phyloP scores from a whole-genome alignment of 2,888 invertebrate genomes.

The Eupithecia abbreviata region DNA sequence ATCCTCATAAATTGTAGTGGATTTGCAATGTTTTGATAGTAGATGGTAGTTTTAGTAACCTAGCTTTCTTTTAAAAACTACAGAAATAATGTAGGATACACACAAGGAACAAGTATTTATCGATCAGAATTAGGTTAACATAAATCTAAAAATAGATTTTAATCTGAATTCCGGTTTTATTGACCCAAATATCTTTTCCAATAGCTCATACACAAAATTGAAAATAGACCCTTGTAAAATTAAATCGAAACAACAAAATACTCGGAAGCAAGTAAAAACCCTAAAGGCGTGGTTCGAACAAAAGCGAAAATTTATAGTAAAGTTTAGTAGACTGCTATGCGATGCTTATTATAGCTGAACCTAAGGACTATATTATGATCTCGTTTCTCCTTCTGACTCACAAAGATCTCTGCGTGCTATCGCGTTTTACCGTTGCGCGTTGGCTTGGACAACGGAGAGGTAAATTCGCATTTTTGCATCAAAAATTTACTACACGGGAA shows the following conservation, averaged over 20 bases:
- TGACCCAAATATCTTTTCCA: conserved; percentile 19
- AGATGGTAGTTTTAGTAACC: no score
- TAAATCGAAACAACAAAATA: conserved; percentile 39
- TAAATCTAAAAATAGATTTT: background rate
- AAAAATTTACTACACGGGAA: no score
- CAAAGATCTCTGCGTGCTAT: no score
- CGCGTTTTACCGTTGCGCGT: no score
- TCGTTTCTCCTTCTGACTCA: no score
- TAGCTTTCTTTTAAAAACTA: background rate
- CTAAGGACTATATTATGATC: background rate
- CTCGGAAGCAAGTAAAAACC: conserved; percentile 28
- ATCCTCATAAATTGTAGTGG: background rate
- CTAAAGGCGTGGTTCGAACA: conserved; percentile 18
- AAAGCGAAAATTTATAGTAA: background rate
- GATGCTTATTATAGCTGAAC: background rate
- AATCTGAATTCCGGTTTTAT: background rate
- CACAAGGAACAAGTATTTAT: background rate
- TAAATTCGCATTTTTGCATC: no score
- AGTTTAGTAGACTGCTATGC: background rate
- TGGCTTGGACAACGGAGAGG: no score
- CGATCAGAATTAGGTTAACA: background rate
- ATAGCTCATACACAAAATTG: conserved; percentile 31
- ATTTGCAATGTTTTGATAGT: background rate
- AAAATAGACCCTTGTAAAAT: conserved; percentile 40
- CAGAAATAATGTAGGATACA: background rate